Conservation (phyloP, 2,797 vertebrate genomes). For the Nannoperca obscura region DNA sequence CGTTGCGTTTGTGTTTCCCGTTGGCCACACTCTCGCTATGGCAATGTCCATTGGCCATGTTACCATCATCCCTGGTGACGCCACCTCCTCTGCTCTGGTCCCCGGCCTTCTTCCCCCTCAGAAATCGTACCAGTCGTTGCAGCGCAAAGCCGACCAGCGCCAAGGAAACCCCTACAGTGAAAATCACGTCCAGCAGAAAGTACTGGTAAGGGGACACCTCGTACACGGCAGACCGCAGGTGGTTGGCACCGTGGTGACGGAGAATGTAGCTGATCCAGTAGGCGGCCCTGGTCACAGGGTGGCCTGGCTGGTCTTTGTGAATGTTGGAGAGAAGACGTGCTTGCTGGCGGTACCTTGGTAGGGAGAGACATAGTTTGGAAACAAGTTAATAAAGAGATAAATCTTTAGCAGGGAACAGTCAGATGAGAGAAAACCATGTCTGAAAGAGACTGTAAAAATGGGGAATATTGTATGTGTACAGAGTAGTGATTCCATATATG, state of each 20-base stretch:
- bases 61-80: slow-evolving; percentile 60
- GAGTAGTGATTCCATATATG: slow-evolving; percentile 4
- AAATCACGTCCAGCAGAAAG: slow-evolving; percentile 93
- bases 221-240: slow-evolving; percentile 94
- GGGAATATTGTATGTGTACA: not conserved
- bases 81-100: slow-evolving; percentile 41
- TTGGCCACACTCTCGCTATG: slow-evolving; percentile 92
- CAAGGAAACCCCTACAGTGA: slow-evolving; percentile 82
- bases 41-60: slow-evolving; percentile 92
- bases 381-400: not conserved
- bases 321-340: slow-evolving; percentile 93
- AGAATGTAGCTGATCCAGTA: slow-evolving; percentile 98
- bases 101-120: slow-evolving; percentile 84
- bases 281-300: slow-evolving; percentile 93
- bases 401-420: not conserved
- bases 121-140: slow-evolving; percentile 82
- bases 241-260: slow-evolving; percentile 92
- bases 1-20: slow-evolving; percentile 94
- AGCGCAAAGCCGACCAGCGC: slow-evolving; percentile 82
- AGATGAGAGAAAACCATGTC: not conserved
- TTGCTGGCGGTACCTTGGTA: slow-evolving; percentile 89
- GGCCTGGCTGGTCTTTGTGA: slow-evolving; percentile 96
- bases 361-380: not conserved
- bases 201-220: slow-evolving; percentile 93
- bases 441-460: not conserved